Evolutionary conservation across 2,113 vertebrate genomes (phyloP).

Genomic region (Canis aureus): DNA sequence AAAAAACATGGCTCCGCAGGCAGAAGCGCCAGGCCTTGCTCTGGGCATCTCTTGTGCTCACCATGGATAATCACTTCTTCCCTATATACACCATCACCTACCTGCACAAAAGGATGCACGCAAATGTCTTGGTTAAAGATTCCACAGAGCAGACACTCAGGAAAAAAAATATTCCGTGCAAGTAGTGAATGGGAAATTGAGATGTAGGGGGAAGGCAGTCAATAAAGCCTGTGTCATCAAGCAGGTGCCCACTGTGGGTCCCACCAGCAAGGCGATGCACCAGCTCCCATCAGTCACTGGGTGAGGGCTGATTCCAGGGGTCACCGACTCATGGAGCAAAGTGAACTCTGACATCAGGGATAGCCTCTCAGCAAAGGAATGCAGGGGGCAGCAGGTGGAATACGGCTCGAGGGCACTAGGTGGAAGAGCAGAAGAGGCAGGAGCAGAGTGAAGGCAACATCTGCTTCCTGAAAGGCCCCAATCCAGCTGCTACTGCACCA

Average conservation of each 20-base stretch:
- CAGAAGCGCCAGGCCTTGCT: background rate
- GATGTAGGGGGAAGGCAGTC: background rate
- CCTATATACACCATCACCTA: background rate
- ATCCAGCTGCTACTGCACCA: background rate
- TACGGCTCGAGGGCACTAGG: rapidly evolving
- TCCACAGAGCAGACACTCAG: background rate
- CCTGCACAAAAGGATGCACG: background rate
- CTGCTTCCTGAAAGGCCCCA: background rate
- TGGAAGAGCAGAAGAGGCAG: background rate
- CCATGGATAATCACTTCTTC: background rate
- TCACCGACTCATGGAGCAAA: background rate
- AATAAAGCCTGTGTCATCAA: background rate
- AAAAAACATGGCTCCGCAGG: background rate
- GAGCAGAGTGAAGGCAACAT: background rate
- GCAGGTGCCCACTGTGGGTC: background rate
- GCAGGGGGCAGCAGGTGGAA: background rate
- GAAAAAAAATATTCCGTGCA: background rate
- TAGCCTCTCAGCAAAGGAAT: background rate
- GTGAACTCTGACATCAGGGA: background rate
- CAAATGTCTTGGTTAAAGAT: background rate
- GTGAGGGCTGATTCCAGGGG: background rate
- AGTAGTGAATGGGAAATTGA: background rate
- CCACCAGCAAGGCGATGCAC: rapidly evolving
- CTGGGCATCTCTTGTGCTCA: background rate
- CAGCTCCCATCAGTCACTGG: background rate